A percentile compares a stretch with the other conserved stretches of the same genome.
Evolutionary conservation across 2,113 vertebrate genomes (phyloP).

Genomic region (Sus scrofa): DNA sequence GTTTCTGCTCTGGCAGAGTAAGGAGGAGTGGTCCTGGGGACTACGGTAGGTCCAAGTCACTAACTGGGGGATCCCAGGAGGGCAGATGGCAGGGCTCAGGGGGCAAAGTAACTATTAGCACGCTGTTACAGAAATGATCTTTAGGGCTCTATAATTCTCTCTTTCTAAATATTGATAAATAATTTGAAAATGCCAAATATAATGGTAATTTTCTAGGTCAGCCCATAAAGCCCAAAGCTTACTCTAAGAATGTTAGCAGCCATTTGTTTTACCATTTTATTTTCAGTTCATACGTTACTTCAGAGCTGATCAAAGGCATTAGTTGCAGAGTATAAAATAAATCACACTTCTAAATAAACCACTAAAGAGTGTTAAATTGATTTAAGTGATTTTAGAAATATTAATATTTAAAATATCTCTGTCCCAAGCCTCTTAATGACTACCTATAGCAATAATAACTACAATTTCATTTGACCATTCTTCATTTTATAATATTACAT

Average conservation of each 20-base stretch:
- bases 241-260: constrained; percentile 71
- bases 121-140: not conserved
- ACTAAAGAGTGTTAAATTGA: constrained; percentile 87
- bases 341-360: constrained; percentile 87
- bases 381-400: constrained; percentile 89
- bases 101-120: not conserved
- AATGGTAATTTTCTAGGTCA: not conserved
- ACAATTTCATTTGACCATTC: constrained; percentile 84
- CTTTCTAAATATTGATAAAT: constrained; percentile 64
- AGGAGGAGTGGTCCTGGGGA: not conserved
- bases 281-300: constrained; percentile 84
- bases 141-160: not conserved
- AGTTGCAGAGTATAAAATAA: constrained; percentile 87
- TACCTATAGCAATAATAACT: constrained; percentile 84
- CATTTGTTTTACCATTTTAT: constrained; percentile 85
- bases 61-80: too few species aligned
- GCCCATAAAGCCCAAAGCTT: constrained; percentile 63
- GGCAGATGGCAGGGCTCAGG: too few species aligned
- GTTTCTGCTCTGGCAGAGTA: not conserved
- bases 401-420: constrained; percentile 89
- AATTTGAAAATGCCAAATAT: constrained; percentile 69
- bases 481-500: constrained; percentile 83
- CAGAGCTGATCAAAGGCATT: constrained; percentile 86
- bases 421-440: constrained; percentile 86
- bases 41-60: not conserved